These are phyloP conservation scores for Microcebus griseorufus DNA, from an alignment of 2,113 vertebrate species.

Conservation along the genomic window DNA sequence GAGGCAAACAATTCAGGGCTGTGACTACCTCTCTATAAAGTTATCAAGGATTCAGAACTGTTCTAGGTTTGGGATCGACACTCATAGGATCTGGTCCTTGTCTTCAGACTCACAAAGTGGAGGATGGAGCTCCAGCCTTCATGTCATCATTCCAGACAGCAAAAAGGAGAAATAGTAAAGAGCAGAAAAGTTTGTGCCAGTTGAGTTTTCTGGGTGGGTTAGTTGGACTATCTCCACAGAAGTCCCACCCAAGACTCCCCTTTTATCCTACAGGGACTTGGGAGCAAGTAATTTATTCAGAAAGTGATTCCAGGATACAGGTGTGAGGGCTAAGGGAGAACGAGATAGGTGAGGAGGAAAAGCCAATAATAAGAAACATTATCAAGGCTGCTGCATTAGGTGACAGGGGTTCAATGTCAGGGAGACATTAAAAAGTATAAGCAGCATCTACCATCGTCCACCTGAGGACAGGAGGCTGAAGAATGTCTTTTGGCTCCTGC, in stretches of 20 bases:
- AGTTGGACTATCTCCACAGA: neutral
- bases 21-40: neutral
- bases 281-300: neutral
- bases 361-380: neutral
- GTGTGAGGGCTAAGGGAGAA: neutral
- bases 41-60: no score
- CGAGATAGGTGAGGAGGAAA: neutral
- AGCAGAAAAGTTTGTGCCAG: neutral
- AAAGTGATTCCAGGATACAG: neutral
- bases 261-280: neutral
- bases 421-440: fast-evolving
- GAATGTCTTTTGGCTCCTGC: neutral
- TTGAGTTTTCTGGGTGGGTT: neutral
- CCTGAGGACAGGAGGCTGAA: neutral
- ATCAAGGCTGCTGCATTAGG: neutral
- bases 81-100: neutral
- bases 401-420: neutral
- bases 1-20: neutral
- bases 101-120: neutral
- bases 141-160: neutral
- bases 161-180: neutral
- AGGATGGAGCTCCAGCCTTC: neutral
- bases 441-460: neutral
- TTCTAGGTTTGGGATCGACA: no score
- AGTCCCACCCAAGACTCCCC: neutral